phyloP scores from a whole-genome alignment of 2,888 invertebrate genomes.

The Hydrotaea diabolus region DNA sequence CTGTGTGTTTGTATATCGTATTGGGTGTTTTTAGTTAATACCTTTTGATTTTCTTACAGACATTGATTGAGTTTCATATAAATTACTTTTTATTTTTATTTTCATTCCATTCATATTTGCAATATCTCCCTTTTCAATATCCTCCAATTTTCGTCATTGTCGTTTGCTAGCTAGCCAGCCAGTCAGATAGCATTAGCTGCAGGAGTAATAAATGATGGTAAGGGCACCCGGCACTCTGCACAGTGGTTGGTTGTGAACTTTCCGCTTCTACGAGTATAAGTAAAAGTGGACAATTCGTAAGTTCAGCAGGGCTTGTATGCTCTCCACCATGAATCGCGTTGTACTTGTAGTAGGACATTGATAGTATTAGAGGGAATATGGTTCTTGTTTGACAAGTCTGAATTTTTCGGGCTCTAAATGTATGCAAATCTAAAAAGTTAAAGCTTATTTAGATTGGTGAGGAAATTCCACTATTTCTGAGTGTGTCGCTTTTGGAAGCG shows the following conservation, averaged over 20 bases:
- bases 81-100: conserved; percentile 31
- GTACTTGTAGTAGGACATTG: too few relatives aligned
- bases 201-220: not conserved
- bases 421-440: too few relatives aligned
- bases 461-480: too few relatives aligned
- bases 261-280: too few relatives aligned
- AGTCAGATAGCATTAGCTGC: not conserved
- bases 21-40: conserved; percentile 17
- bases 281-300: too few relatives aligned
- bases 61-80: conserved; percentile 44
- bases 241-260: not conserved
- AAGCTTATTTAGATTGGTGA: too few relatives aligned
- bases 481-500: too few relatives aligned
- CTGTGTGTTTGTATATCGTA: not conserved
- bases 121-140: not conserved
- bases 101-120: conserved; percentile 28
- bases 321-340: too few relatives aligned
- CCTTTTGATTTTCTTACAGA: conserved; percentile 16
- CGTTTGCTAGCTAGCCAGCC: not conserved
- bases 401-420: too few relatives aligned
- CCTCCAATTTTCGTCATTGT: not conserved
- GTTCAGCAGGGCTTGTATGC: too few relatives aligned
- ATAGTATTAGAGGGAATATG: too few relatives aligned
- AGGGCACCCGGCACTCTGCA: not conserved
- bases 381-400: too few relatives aligned